These are phyloP conservation scores for Zaprionus bogoriensis DNA, from an alignment of 2,888 invertebrate species.

Conservation along the genomic window DNA sequence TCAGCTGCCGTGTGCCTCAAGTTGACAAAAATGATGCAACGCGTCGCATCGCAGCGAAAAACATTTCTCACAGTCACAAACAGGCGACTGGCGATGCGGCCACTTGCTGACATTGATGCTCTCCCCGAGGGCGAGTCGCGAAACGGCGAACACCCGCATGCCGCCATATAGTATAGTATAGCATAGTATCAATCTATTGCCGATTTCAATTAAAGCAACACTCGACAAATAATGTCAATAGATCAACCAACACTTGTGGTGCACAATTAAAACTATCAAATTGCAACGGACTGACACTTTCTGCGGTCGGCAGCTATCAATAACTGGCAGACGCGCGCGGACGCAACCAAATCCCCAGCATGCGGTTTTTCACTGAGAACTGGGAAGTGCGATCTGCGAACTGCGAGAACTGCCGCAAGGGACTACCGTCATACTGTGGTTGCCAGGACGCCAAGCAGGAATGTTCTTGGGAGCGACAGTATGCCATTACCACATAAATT, in stretches of 20 bases:
- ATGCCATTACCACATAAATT: too few species aligned
- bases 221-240: constrained; percentile 61
- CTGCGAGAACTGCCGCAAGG: not conserved
- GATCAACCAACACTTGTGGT: constrained; percentile 56
- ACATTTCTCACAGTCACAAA: constrained; percentile 33
- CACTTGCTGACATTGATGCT: constrained; percentile 33
- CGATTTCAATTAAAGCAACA: constrained; percentile 57
- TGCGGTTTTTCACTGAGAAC: constrained; percentile 51
- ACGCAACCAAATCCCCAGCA: constrained; percentile 64
- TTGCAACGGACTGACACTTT: constrained; percentile 49
- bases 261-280: constrained; percentile 64
- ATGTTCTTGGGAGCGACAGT: too few species aligned
- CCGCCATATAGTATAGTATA: not conserved
- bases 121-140: constrained; percentile 3
- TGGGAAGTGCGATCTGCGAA: not conserved
- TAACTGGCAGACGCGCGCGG: constrained; percentile 34
- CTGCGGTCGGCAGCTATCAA: constrained; percentile 69
- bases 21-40: constrained; percentile 47
- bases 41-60: constrained; percentile 20
- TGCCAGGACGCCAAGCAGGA: too few species aligned
- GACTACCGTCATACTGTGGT: not conserved
- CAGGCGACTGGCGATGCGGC: not conserved
- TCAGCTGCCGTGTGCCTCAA: constrained; percentile 13
- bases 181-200: too few species aligned
- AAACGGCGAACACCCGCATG: not conserved